Evolutionary conservation across 2,797 vertebrate genomes (phyloP), one percentile per base, ranked within the genome.

Genomic region (Smutsia temminckii): DNA sequence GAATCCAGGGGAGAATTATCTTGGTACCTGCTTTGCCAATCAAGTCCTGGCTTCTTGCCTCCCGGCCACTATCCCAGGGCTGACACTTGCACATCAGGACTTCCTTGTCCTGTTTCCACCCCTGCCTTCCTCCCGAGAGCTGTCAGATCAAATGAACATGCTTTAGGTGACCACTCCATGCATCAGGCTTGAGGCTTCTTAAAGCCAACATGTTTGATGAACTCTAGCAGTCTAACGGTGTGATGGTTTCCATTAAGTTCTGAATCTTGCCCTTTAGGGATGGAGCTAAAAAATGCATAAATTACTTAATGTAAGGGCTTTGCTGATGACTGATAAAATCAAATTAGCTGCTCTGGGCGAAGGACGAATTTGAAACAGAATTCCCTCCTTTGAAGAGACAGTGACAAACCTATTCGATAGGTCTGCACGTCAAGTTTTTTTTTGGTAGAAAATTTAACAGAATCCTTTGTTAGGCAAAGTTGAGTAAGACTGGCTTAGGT

Each of bases 251-350:
- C 96, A 96, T 98, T 97, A 98, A 98, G 93, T 83, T 83, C 78
- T 85, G 91, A 97, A 96, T 97, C 96, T 95, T 88, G 78, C 95
- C 94, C 93, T 91, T 71, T 96, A 96, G 96, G 90, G 92, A 96
- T 90, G 21, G 93, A 96, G 88, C 92, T 97, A 89, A 96, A 97
- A 97, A 98, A 97, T 92, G 89, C 91, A 96, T 97, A 96, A 97
- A 93, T 97, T 98, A 96, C 97, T 97, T 95, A 97, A 94, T 88
- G 80, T 79, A 94, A 97, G 94, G 78, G 81, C 59, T 98, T 97
- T 97, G 92, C 93, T 97, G 96, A 97, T 97, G 97, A 97, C 51
- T 97, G 97, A 98, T 97, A 86, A 97, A 97, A 97, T 98, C 92
- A 91, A 49, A 49, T 85, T 95, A 95, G 83, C 72, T 97, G 69